Conservation (phyloP, 2,113 vertebrate species). For the Anolis carolinensis region DNA sequence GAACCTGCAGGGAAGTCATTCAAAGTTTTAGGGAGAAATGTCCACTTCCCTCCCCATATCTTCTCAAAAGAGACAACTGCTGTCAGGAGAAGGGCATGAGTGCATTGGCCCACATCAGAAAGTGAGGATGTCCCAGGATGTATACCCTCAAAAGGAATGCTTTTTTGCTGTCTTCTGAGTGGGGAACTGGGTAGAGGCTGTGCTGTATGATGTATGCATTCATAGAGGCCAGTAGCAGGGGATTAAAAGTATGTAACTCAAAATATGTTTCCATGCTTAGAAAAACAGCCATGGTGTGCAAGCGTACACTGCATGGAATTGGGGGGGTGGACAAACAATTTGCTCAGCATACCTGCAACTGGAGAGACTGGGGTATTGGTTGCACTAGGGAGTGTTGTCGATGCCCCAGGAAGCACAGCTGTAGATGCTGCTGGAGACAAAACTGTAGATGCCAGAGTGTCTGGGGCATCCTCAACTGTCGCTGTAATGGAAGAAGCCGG, state of each 20-base stretch:
- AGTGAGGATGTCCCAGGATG: neutral
- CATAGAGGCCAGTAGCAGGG: too few species aligned
- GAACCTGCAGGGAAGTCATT: neutral
- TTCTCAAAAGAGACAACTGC: neutral
- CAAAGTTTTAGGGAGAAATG: neutral
- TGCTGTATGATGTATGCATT: too few species aligned
- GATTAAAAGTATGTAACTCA: too few species aligned
- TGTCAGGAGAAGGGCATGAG: neutral
- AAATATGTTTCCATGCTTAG: too few species aligned
- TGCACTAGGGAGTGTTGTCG: neutral
- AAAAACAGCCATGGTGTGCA: neutral
- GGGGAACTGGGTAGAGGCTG: neutral
- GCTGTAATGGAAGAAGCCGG: neutral
- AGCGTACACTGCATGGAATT: neutral
- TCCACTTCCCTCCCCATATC: neutral
- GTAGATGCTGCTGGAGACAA: neutral
- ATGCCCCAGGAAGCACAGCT: neutral
- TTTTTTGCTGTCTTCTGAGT: neutral
- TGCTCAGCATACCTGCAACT: constrained; percentile 36
- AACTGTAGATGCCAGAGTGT: neutral
- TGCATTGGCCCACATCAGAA: neutral
- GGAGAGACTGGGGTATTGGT: neutral
- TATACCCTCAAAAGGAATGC: neutral
- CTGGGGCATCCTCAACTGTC: neutral
- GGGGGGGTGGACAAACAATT: neutral